These are phyloP conservation scores for Lucinisca nassula DNA, from an alignment of 2,888 invertebrate genomes.

Conservation along the genomic window DNA sequence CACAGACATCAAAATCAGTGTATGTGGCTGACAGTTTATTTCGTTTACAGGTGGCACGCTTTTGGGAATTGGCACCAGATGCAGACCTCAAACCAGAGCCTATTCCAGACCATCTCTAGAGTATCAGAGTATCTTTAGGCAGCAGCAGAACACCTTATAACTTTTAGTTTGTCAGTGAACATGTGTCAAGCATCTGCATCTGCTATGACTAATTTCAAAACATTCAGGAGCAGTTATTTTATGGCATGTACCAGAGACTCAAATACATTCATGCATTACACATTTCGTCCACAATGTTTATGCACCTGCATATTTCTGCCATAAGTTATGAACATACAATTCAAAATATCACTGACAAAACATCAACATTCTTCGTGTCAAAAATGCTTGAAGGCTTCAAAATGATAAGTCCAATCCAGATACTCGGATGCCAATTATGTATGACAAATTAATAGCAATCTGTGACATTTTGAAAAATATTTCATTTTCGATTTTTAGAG, in stretches of 20 bases:
- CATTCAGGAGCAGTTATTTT: background rate
- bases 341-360: background rate
- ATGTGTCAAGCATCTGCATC: background rate
- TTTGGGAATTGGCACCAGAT: conserved; percentile 24
- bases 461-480: background rate
- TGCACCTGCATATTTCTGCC: conserved; percentile 7
- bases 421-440: background rate
- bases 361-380: background rate
- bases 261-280: background rate
- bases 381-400: conserved; percentile 19
- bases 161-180: background rate
- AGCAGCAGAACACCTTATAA: conserved; percentile 20
- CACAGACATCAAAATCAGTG: conserved; percentile 23
- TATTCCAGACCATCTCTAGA: conserved; percentile 39
- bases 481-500: background rate
- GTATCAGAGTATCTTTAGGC: conserved; percentile 33
- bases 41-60: conserved; percentile 45
- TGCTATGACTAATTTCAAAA: conserved; percentile 6
- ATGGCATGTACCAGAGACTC: conserved; percentile 15
- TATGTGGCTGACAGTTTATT: conserved; percentile 25
- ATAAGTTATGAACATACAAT: conserved; percentile 11
- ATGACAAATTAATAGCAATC: background rate
- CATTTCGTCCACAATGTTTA: conserved; percentile 4
- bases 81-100: conserved; percentile 8
- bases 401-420: background rate